Evolutionary conservation across 2,888 invertebrate species (phyloP), one percentile per base, ranked within the genome.

Genomic region (Cotesia congregata): DNA sequence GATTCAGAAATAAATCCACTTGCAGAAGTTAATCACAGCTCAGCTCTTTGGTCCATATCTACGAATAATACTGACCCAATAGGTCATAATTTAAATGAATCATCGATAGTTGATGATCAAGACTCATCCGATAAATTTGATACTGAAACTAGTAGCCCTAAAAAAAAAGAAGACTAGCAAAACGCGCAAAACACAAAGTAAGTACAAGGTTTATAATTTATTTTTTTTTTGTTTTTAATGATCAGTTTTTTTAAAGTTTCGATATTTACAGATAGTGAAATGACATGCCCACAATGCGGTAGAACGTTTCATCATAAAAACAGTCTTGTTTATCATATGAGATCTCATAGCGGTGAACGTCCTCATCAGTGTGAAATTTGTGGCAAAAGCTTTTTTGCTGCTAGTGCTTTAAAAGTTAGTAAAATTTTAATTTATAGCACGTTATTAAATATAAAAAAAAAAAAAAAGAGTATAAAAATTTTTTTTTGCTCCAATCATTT

Each of bases 351-450:
- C 6, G 95, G 95, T 2, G 93, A 94, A 85, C 91, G 95, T 64
- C 93, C 94, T 12, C 95, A 95, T 85, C 92, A 93, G 71, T 97
- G 97, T 85, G 92, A 94, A 76, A 93, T 93, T 15, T 97, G 97
- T 84, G 94, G 94, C 6, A 96, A 96, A 88, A 93, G 94, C 65
- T 97, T 97, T 89, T 96, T 95, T 85, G 95, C 96, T 0, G 92
- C 93, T 0, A 94, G 94, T 81, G 96, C 96, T 3, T 90, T 96
- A 6, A 96, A 95, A 91, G 95, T 94, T 82, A 83, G 61, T 71
- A 20, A 17, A 60, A 61, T 40, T 40, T 30, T 0, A 30, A 30
- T 30, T 30, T 30, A 30, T 30, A 30, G 3, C 30, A 30, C 30
- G 30, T 30, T 30, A 30, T 3, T 30, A n/a, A n/a, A n/a, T n/a